These are phyloP conservation scores for Pardalotus punctatus DNA, from an alignment of 2,113 vertebrate species.

Conservation along the genomic window DNA sequence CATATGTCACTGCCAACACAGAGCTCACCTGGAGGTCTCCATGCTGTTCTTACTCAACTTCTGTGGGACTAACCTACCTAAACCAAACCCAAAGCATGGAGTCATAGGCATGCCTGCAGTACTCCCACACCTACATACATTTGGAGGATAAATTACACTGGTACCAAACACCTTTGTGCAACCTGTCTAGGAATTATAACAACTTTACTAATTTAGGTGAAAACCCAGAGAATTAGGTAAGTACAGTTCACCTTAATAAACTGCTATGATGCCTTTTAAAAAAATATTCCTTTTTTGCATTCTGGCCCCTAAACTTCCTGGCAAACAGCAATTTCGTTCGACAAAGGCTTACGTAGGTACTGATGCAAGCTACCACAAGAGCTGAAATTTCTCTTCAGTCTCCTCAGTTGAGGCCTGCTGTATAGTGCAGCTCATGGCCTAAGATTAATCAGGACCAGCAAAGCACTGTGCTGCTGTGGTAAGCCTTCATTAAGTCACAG, in stretches of 20 bases:
- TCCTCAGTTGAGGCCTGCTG: background rate
- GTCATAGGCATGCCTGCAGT: background rate
- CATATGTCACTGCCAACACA: accelerated
- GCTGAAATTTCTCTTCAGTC: background rate
- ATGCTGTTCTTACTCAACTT: background rate
- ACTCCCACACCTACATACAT: background rate
- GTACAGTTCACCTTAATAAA: background rate
- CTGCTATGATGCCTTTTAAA: background rate
- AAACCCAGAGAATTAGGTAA: background rate
- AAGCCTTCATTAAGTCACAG: background rate
- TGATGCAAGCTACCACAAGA: background rate
- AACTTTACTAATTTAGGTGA: background rate
- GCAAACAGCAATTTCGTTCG: background rate
- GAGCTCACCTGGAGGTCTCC: background rate
- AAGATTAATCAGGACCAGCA: background rate
- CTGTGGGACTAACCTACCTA: background rate
- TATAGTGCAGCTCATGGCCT: background rate
- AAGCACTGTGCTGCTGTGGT: background rate
- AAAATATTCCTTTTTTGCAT: background rate
- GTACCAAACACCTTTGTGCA: background rate
- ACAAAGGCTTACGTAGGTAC: background rate
- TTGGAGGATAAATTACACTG: background rate
- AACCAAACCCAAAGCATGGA: background rate
- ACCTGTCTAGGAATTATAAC: background rate
- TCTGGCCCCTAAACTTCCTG: background rate